These are phyloP conservation scores for Prorops nasuta DNA, from an alignment of 1,140 invertebrate species.

Conservation along the genomic window DNA sequence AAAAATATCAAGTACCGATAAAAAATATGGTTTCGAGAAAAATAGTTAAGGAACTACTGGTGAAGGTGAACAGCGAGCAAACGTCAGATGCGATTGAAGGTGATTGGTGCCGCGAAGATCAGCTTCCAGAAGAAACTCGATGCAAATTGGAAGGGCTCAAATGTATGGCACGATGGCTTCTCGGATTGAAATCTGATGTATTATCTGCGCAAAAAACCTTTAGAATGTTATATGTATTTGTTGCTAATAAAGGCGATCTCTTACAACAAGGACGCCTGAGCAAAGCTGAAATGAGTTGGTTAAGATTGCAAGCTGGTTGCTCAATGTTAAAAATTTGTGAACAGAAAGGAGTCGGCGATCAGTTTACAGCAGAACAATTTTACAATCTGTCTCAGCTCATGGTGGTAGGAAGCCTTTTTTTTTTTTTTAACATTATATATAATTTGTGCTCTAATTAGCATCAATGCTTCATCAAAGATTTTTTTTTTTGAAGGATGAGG, in stretches of 20 bases:
- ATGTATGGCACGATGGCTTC: constrained; percentile 92
- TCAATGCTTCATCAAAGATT: not conserved
- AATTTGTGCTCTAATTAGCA: not conserved
- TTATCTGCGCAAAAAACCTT: constrained; percentile 93
- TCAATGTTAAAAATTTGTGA: constrained; percentile 96
- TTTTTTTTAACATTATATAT: too few relatives aligned
- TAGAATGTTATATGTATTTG: constrained; percentile 85
- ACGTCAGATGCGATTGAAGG: constrained; percentile 57
- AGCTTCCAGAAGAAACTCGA: constrained; percentile 85
- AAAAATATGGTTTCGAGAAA: constrained; percentile 93
- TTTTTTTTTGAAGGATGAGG: constrained; percentile 78
- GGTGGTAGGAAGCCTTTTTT: constrained; percentile 61
- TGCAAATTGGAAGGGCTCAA: constrained; percentile 95
- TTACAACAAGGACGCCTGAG: constrained; percentile 72
- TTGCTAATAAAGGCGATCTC: constrained; percentile 85
- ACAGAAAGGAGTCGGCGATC: constrained; percentile 92
- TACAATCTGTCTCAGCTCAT: constrained; percentile 89
- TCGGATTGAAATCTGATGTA: constrained; percentile 86
- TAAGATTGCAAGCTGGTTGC: constrained; percentile 86
- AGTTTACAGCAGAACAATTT: constrained; percentile 92
- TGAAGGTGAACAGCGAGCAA: constrained; percentile 71
- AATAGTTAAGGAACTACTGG: constrained; percentile 92
- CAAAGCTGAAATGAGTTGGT: constrained; percentile 87
- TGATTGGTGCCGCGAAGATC: constrained; percentile 85
- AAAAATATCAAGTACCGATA: constrained; percentile 83